Evolutionary conservation across 2,797 vertebrate species (phyloP).

Genomic region (Coccyzus lansbergi): DNA sequence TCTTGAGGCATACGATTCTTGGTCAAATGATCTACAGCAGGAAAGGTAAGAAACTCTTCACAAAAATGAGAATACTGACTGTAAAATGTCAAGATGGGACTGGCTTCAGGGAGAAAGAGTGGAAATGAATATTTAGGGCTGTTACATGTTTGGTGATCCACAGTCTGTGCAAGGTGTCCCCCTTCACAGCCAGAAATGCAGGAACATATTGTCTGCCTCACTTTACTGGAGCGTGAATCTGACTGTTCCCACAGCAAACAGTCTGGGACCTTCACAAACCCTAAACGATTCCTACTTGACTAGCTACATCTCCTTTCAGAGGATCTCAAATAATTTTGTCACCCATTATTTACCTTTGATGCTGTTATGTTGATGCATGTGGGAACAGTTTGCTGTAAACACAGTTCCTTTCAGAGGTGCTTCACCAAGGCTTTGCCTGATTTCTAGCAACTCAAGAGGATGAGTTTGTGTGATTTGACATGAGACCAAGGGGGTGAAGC

Average conservation of each 20-base stretch:
- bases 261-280: neutral
- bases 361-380: fast-evolving
- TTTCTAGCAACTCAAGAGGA: neutral
- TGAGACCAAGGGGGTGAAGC: neutral
- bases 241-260: constrained; percentile 11
- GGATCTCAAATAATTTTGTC: neutral
- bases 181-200: neutral
- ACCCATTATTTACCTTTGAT: neutral
- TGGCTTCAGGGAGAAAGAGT: neutral
- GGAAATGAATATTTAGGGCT: neutral
- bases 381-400: neutral
- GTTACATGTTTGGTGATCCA: neutral
- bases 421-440: neutral
- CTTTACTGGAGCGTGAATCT: neutral
- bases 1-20: neutral
- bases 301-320: constrained; percentile 9
- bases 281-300: neutral
- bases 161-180: neutral
- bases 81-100: neutral
- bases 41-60: neutral
- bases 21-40: neutral
- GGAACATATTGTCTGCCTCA: neutral
- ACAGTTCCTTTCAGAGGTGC: neutral
- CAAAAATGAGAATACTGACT: neutral
- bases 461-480: neutral